Base-by-base conservation (phyloP, 2,113 vertebrate genomes). In the Hippocampus comes region DNA sequence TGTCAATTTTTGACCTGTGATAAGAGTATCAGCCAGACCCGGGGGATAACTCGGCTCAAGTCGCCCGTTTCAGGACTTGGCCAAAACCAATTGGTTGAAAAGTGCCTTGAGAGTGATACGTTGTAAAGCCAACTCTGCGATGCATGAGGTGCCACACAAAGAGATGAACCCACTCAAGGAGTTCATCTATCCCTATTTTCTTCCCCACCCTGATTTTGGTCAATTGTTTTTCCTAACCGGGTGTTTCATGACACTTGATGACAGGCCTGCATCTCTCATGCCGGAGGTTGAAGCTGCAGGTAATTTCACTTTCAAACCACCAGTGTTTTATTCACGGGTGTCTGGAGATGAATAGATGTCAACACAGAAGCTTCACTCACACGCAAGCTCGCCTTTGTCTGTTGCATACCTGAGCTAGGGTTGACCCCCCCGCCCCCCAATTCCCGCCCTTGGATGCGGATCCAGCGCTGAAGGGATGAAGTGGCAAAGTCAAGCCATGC, bases 241-340 rank as follows among this genome's bases (percentile, higher is more conserved):
- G 87, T 87, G 88, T 83, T 82, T 80, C 68, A 73, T 68, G 74
- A 79, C 9, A 12, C 72, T 78, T 48, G 70, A 72, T 80, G 82
- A 84, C 82, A 78, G 77, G 72, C 59, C 79, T 38, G 76, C 34
- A 6, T 75, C 77, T 56, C 73, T 87, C 84, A 87, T 56, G 68
- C 67, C 77, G 79, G 81, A 88, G 71, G 86, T 74, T 76, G 67
- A 71, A 64, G 75, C 82, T 82, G 86, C 80, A 85, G 88, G 90
- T 89, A 87, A 81, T 85, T 92, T 86, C 82, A 79, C 87, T 90
- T 88, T 79, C 68, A 74, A 66, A 66, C 64, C 64, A 48, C 64
- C 78, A 66, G 70, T 81, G 74, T 85, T 87, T 85, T 74, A 82
- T 63, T 53, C 67, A 79, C 56, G 75, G 77, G 65, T 60, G 42